Evolutionary conservation across 2,888 invertebrate genomes (phyloP).

Genomic region (Drosophila colorata): DNA sequence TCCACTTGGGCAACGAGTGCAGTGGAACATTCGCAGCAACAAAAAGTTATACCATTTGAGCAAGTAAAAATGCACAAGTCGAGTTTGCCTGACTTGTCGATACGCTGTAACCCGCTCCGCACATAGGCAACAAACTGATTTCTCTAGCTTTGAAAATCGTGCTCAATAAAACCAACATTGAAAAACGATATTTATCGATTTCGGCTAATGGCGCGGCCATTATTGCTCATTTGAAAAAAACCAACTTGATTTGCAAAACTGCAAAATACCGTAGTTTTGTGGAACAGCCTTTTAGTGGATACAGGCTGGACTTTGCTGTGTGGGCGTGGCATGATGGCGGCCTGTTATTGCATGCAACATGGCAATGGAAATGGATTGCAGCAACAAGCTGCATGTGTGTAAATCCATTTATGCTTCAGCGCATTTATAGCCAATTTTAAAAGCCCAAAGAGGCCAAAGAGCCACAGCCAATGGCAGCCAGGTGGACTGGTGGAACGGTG

Average conservation of each 20-base stretch:
- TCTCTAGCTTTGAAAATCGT: no score
- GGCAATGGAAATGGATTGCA: slow-evolving; percentile 57
- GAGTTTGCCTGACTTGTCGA: neutral
- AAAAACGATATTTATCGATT: no score
- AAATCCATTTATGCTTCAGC: slow-evolving; percentile 78
- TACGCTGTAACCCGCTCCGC: neutral
- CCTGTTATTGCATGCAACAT: slow-evolving; percentile 69
- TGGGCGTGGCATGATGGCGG: slow-evolving; percentile 19
- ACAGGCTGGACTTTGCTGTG: neutral
- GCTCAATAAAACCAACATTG: no score
- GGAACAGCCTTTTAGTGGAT: neutral
- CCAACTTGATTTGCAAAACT: no score
- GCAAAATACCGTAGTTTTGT: no score
- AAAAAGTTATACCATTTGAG: no score
- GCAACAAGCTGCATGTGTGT: slow-evolving; percentile 76
- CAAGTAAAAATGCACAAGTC: neutral
- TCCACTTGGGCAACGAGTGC: neutral
- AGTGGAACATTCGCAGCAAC: neutral
- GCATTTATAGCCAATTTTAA: slow-evolving; percentile 79
- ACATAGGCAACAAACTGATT: no score
- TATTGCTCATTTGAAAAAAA: no score
- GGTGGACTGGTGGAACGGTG: no score
- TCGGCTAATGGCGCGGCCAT: no score
- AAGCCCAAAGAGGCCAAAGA: slow-evolving; percentile 38
- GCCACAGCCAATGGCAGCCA: slow-evolving; percentile 1